A percentile compares a stretch with the other conserved stretches of the same genome.
Conservation (phyloP, 1,140 invertebrate genomes). For the Pseudomyrmex sp. region DNA sequence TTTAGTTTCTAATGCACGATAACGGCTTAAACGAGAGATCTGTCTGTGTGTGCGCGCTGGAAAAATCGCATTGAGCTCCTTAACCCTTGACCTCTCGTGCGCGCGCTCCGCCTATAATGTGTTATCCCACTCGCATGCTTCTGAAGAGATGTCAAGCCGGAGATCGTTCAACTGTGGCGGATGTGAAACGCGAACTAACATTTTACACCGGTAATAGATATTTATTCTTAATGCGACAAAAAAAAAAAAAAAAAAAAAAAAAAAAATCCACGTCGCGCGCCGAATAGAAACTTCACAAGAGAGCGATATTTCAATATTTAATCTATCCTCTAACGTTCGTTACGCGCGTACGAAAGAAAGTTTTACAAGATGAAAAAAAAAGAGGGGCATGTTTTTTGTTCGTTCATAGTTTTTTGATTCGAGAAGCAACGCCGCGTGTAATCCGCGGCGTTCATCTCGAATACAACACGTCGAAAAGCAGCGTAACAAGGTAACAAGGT, state of each 20-base stretch:
- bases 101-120: slow-evolving; percentile 8
- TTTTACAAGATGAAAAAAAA: background rate
- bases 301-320: background rate
- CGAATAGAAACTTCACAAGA: background rate
- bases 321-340: background rate
- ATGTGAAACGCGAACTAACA: background rate
- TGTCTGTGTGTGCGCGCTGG: background rate
- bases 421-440: background rate
- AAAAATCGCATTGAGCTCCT: slow-evolving; percentile 42
- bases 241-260: background rate
- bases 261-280: no score
- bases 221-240: slow-evolving; percentile 8
- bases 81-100: slow-evolving; percentile 35
- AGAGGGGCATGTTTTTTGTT: background rate
- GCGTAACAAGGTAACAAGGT: slow-evolving; percentile 2
- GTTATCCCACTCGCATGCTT: slow-evolving; percentile 10
- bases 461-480: slow-evolving; percentile 2
- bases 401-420: background rate
- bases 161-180: background rate
- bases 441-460: background rate
- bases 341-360: background rate
- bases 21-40: background rate
- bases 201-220: background rate
- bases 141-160: slow-evolving; percentile 6
- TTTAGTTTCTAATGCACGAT: slow-evolving; percentile 25